Evolutionary conservation across 2,797 vertebrate genomes (phyloP).

Genomic region (Spondyliosoma cantharus): DNA sequence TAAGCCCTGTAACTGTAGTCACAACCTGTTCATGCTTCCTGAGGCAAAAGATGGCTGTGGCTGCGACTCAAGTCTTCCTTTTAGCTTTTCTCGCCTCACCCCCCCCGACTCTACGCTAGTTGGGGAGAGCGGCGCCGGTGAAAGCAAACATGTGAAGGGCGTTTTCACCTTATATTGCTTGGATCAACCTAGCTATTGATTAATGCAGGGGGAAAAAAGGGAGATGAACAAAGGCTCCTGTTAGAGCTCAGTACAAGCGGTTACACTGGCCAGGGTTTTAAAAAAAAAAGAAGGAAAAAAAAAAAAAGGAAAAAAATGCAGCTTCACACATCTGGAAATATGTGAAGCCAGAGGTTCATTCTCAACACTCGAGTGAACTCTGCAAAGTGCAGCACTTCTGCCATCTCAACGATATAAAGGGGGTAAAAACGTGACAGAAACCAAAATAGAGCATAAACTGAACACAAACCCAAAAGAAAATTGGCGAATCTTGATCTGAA

Average conservation of each 20-base stretch:
- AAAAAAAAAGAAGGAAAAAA: constrained; percentile 26
- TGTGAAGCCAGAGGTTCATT: constrained; percentile 33
- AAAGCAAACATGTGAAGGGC: constrained; percentile 61
- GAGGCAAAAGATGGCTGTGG: constrained; percentile 61
- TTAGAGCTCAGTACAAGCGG: constrained; percentile 51
- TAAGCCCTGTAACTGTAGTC: constrained; percentile 76
- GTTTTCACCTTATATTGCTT: constrained; percentile 67
- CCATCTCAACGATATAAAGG: constrained; percentile 36
- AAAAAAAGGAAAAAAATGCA: constrained; percentile 43
- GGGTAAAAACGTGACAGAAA: constrained; percentile 34
- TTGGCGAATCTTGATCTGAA: constrained; percentile 1
- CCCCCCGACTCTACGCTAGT: constrained; percentile 34
- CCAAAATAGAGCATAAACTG: constrained; percentile 18
- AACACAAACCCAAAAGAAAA: constrained; percentile 18
- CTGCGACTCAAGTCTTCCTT: constrained; percentile 46
- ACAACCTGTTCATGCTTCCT: constrained; percentile 81
- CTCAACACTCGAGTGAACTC: constrained; percentile 40
- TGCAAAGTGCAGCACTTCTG: constrained; percentile 54
- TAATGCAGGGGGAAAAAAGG: constrained; percentile 38
- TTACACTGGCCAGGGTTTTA: constrained; percentile 45
- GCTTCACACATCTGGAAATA: constrained; percentile 47
- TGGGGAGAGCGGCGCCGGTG: constrained; percentile 46
- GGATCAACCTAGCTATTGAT: constrained; percentile 62
- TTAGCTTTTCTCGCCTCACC: constrained; percentile 41
- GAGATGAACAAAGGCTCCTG: constrained; percentile 38